Conservation (phyloP, 2,888 invertebrate genomes). For the Teinopalpus imperialis region DNA sequence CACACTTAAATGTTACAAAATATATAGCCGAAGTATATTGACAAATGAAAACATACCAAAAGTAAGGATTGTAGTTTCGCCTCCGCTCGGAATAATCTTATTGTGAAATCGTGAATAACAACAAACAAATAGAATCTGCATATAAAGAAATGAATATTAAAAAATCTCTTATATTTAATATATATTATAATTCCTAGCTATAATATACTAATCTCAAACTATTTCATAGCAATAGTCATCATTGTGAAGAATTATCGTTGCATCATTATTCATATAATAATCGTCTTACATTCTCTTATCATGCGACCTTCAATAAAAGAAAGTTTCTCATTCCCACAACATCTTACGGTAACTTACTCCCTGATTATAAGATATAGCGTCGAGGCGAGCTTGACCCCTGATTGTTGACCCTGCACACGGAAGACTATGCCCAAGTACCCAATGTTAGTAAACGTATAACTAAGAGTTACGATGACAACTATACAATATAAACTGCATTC, state of each 20-base stretch:
- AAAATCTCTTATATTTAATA: too few relatives aligned
- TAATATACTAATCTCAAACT: too few relatives aligned
- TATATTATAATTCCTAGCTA: too few relatives aligned
- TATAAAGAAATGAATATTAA: too few relatives aligned
- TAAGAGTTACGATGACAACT: slow-evolving; percentile 47
- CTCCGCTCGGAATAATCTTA: background rate
- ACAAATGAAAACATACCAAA: too few relatives aligned
- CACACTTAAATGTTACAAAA: too few relatives aligned
- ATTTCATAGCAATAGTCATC: too few relatives aligned
- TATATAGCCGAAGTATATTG: too few relatives aligned
- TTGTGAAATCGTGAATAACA: too few relatives aligned
- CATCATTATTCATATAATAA: background rate
- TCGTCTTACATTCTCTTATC: background rate
- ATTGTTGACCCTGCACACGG: slow-evolving; percentile 70
- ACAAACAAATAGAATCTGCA: too few relatives aligned
- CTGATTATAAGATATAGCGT: slow-evolving; percentile 25
- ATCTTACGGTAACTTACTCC: slow-evolving; percentile 25
- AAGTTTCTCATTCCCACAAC: slow-evolving; percentile 22
- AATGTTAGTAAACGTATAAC: slow-evolving; percentile 29
- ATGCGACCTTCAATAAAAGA: slow-evolving; percentile 20
- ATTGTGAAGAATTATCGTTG: too few relatives aligned
- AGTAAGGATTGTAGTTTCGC: too few relatives aligned
- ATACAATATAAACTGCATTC: slow-evolving; percentile 32
- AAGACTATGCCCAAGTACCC: slow-evolving; percentile 42
- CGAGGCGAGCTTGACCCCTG: slow-evolving; percentile 53